Evolutionary conservation across 2,888 invertebrate species (phyloP).

Genomic region (Agonopterix alstromeriana): DNA sequence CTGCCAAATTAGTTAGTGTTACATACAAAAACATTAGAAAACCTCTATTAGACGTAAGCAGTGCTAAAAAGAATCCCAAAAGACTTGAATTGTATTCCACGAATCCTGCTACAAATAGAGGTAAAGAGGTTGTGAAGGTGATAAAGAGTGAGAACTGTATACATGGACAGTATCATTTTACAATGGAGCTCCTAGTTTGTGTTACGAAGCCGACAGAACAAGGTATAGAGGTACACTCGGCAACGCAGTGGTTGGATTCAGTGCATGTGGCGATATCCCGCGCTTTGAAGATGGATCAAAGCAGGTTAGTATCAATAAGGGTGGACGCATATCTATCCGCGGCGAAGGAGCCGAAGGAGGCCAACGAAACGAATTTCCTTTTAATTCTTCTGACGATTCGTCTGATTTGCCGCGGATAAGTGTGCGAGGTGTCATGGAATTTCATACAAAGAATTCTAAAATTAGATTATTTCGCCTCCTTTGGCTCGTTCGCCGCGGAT

Average conservation of each 20-base stretch:
- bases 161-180: constrained; percentile 82
- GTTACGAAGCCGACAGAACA: constrained; percentile 81
- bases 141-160: constrained; percentile 67
- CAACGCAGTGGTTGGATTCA: constrained; percentile 78
- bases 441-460: too few relatives aligned
- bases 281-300: constrained; percentile 71
- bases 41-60: constrained; percentile 37
- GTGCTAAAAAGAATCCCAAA: constrained; percentile 30
- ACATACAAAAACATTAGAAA: constrained; percentile 56
- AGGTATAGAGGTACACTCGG: constrained; percentile 78
- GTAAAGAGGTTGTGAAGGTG: constrained; percentile 46
- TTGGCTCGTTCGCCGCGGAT: too few relatives aligned
- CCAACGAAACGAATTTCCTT: too few relatives aligned
- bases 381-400: too few relatives aligned
- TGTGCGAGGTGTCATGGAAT: too few relatives aligned
- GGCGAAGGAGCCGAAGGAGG: too few relatives aligned
- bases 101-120: constrained; percentile 30
- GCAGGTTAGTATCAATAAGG: constrained; percentile 61
- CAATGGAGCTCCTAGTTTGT: constrained; percentile 82
- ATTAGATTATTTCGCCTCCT: too few relatives aligned
- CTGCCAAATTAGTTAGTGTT: constrained; percentile 73
- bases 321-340: too few relatives aligned
- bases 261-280: constrained; percentile 70
- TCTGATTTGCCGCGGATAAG: too few relatives aligned
- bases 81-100: constrained; percentile 12